Conservation (phyloP, 2,888 invertebrate species). For the Hesperia comma region DNA sequence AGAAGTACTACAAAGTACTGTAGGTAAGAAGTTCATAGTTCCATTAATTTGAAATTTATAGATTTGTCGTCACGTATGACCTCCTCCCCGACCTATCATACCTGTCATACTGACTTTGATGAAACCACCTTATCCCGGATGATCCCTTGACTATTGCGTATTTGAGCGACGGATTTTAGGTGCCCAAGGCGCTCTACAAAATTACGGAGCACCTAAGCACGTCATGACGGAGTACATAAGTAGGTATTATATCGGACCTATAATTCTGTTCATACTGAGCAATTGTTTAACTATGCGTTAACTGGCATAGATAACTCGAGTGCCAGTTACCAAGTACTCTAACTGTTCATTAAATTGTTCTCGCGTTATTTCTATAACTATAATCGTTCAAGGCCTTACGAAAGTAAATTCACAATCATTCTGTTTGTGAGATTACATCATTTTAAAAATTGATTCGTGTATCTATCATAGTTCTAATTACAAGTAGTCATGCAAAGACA, state of each 20-base stretch:
- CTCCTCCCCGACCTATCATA: no score
- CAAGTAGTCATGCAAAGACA: constrained; percentile 34
- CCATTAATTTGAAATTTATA: no score
- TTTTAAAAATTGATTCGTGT: constrained; percentile 36
- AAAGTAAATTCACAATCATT: constrained; percentile 30
- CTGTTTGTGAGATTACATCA: constrained; percentile 28
- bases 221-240: background rate
- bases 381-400: constrained; percentile 26
- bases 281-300: constrained; percentile 13
- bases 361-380: constrained; percentile 26
- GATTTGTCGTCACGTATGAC: no score
- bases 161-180: no score
- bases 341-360: constrained; percentile 9
- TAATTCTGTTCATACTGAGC: background rate
- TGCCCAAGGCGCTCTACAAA: no score
- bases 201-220: no score
- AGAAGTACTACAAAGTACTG: no score
- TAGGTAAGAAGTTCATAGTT: no score
- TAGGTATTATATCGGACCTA: background rate
- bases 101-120: no score
- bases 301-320: background rate
- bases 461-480: constrained; percentile 37
- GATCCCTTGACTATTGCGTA: no score
- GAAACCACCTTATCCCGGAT: no score
- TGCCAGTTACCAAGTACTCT: background rate